Base-by-base conservation (phyloP, 2,888 invertebrate genomes). In the Prosapia bicincta region DNA sequence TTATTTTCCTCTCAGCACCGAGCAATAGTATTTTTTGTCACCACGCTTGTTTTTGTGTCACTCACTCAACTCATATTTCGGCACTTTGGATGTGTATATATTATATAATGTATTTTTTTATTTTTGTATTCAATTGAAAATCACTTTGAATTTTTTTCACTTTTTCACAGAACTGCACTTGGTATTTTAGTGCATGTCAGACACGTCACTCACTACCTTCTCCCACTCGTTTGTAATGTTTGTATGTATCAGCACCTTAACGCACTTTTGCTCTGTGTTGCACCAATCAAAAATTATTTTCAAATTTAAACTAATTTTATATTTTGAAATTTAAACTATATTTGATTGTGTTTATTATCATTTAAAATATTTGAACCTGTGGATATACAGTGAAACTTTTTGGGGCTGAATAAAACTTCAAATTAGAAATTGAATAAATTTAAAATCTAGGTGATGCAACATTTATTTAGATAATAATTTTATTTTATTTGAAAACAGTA, bases 101-200 rank as follows among this genome's bases (percentile, higher is more conserved):
- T 38, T 75, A 28, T 75, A 67, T 54, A 54, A 65, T 74, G 74
- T 75, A 25, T 69, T 69, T 69, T n/a, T n/a, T 32, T 70, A n/a
- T 75, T 70, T 75, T 75, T 75, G 75, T 75, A 67, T 15, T 26
- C 66, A 68, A 67, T 75, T 71, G 67, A 38, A 70, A n/a, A 68
- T 68, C 71, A 71, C 43, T 76, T 78, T 79, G 76, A 72, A 75
- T 69, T 79, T 79, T n/a, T 78, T 85, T 78, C 74, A 77, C 73
- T 76, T 76, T 76, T 77, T 79, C 78, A 79, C 78, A 78, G 76
- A 79, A 74, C 71, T 73, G 79, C 79, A 80, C 81, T 79, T 78
- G 54, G 76, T 79, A 79, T 75, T 74, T 76, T 78, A 80, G 80
- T 80, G 80, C 80, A 80, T 80, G 80, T 76, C 76, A 74, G 74